A percentile compares a stretch with the other conserved stretches of the same genome.
Evolutionary conservation across 2,888 invertebrate genomes (phyloP).

Genomic region (Plutella xylostella): DNA sequence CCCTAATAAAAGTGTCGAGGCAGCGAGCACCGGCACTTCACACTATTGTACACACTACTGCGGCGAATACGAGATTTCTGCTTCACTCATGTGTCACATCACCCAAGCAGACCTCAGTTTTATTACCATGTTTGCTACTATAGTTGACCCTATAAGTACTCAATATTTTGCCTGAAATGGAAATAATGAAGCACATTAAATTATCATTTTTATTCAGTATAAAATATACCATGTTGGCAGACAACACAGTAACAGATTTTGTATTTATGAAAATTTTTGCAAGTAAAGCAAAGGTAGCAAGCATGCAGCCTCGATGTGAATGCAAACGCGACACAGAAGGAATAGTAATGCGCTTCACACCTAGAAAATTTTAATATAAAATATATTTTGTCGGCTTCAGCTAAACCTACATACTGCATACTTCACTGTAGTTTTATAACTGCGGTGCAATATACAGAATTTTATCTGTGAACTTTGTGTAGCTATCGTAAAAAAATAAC

Average conservation of each 20-base stretch:
- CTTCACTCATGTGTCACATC: background rate
- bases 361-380: background rate
- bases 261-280: no score
- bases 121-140: no score
- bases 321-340: constrained; percentile 1
- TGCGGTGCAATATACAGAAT: background rate
- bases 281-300: background rate
- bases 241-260: no score
- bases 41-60: background rate
- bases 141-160: no score
- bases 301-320: background rate
- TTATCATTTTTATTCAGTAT: no score
- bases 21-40: constrained; percentile 17
- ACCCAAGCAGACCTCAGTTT: no score
- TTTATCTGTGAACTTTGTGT: background rate
- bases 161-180: no score
- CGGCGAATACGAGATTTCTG: background rate
- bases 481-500: constrained; percentile 26
- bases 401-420: constrained; percentile 3
- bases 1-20: constrained; percentile 38
- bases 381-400: background rate
- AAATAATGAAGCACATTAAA: no score
- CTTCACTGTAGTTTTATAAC: background rate
- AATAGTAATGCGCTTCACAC: constrained; percentile 5
- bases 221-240: no score